Percentiles rank a stretch among this genome's conserved stretches.
Evolutionary conservation across 2,113 vertebrate genomes (phyloP).

Genomic region (Pelusios castaneus): DNA sequence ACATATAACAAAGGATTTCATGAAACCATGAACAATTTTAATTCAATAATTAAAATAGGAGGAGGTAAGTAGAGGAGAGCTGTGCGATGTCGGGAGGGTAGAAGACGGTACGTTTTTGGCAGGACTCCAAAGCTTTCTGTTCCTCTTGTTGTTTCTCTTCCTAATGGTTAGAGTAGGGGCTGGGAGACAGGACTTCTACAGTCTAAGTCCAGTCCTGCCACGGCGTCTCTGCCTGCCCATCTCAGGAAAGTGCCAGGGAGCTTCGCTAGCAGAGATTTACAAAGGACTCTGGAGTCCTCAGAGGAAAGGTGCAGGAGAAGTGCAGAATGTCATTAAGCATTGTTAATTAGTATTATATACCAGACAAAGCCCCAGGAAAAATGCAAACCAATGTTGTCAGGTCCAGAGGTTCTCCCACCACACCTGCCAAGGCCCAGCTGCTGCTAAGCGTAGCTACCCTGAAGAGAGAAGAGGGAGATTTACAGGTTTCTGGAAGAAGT

Average conservation of each 20-base stretch:
- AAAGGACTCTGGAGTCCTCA: background rate
- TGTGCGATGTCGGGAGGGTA: slow-evolving; percentile 19
- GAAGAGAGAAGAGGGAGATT: background rate
- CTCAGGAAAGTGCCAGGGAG: background rate
- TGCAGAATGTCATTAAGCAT: background rate
- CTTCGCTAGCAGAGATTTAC: background rate
- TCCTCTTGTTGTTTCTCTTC: background rate
- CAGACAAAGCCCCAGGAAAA: background rate
- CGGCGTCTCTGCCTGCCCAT: background rate
- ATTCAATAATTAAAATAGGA: background rate
- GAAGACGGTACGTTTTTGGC: slow-evolving; percentile 28
- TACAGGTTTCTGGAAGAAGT: background rate
- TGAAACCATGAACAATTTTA: slow-evolving; percentile 23
- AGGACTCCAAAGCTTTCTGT: slow-evolving; percentile 28
- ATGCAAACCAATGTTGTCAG: background rate
- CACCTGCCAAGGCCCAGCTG: background rate
- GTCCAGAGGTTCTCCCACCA: background rate
- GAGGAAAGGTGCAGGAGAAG: background rate
- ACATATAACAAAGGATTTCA: background rate
- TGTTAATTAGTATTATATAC: background rate
- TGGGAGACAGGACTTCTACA: background rate
- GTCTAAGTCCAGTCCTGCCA: fast-evolving
- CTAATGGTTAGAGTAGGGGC: background rate
- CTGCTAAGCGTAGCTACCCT: background rate
- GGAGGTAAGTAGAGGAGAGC: background rate